Percentiles rank a stretch among this genome's conserved stretches.
These are phyloP conservation scores for Lutraria lutraria DNA, from an alignment of 2,888 invertebrate species.

Conservation along the genomic window DNA sequence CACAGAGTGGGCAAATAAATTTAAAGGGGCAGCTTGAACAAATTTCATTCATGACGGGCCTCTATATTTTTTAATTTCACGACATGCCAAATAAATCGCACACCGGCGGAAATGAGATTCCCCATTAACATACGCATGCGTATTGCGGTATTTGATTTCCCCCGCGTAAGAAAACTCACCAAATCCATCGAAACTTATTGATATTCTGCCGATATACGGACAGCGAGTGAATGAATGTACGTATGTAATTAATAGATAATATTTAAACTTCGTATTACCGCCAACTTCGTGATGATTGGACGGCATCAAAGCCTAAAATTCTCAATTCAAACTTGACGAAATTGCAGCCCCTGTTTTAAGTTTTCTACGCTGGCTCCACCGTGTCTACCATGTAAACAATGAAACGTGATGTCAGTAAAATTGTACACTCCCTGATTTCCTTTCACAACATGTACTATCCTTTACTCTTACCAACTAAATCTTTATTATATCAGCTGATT, in stretches of 20 bases:
- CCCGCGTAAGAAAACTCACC: slow-evolving; percentile 72
- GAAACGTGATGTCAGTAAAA: neutral
- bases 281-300: too few relatives aligned
- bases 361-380: slow-evolving; percentile 48
- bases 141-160: slow-evolving; percentile 79
- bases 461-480: too few relatives aligned
- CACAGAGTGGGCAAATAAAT: neutral
- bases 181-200: slow-evolving; percentile 25
- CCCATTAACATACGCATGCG: slow-evolving; percentile 78
- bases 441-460: too few relatives aligned
- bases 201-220: neutral
- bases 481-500: too few relatives aligned
- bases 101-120: slow-evolving; percentile 69
- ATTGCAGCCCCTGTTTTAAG: slow-evolving; percentile 18
- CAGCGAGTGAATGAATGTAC: neutral
- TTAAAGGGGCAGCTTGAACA: neutral
- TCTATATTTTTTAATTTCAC: slow-evolving; percentile 8
- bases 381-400: slow-evolving; percentile 48
- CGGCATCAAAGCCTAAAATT: too few relatives aligned
- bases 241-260: neutral
- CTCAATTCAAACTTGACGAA: slow-evolving; percentile 9
- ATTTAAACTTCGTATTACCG: neutral
- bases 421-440: neutral
- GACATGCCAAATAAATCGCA: neutral
- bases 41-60: slow-evolving; percentile 27